Evolutionary conservation across 1,140 invertebrate species (phyloP), one percentile per base, ranked within the genome.

Genomic region (Neodiprion virginianus): DNA sequence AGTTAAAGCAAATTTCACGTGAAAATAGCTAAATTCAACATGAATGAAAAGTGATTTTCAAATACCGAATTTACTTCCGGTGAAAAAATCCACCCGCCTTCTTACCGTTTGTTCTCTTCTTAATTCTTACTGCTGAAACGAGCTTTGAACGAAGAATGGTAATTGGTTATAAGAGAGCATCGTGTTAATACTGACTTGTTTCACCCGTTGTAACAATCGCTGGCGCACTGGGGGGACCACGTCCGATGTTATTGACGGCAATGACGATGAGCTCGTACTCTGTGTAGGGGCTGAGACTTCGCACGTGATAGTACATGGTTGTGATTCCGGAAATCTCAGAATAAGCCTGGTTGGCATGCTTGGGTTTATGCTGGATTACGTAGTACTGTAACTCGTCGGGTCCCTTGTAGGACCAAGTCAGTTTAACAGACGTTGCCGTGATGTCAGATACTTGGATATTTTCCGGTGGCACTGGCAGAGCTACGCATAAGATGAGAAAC

Each of bases 231-330:
- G 96, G 93, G 49, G 93, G 92, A 72, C 98, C 96, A 77, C 96
- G 91, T 53, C 98, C 98, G 80, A 98, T 95, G 82, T 93, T 94
- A 89, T 98, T 99, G 17, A 97, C 96, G 17, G 97, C 97, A 76
- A 97, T 95, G 74, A 99, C 96, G 86, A 94, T 96, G 90, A 99
- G 96, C 87, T 99, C 96, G 90, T 99, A 99, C 83, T 97, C 96
- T 0, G 97, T 99, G 87, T 97, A 98, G 2, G 97, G 96, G 72
- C 95, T 96, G 14, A 98, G 90, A 78, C 94, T 94, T 68, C 94
- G 92, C 48, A 99, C 95, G 48, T 95, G 94, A 88, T 98, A 97
- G 88, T 96, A 96, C 90, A 95, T 95, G 28, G 96, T 96, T 76
- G 96, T 96, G 77, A 98, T 96, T 48, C 96, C 96, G 48, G 94